Percentiles rank a stretch among this genome's conserved stretches.
phyloP scores from a whole-genome alignment of 2,113 vertebrate species.

The Antennarius striatus region DNA sequence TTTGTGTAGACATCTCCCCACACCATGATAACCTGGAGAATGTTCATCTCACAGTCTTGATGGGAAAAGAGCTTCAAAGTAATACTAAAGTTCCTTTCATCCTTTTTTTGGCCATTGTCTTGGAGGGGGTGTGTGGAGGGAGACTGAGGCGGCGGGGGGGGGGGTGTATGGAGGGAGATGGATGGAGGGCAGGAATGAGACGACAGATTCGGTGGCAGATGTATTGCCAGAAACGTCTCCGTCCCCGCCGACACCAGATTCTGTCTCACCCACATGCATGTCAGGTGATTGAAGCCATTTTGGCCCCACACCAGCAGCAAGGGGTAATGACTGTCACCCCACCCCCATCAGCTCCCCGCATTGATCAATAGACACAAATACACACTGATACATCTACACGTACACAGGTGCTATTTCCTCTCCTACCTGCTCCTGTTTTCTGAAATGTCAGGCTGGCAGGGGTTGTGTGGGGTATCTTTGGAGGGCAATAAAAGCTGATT shows the following conservation, averaged over 20 bases:
- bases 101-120: constrained; percentile 60
- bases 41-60: too few relatives aligned
- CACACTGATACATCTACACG: constrained; percentile 10
- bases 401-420: constrained; percentile 15
- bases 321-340: constrained; percentile 63
- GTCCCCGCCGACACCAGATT: constrained; percentile 60
- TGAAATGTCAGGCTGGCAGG: constrained; percentile 64
- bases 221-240: constrained; percentile 73
- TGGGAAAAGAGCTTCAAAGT: constrained; percentile 31
- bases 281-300: constrained; percentile 70
- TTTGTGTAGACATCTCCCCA: too few relatives aligned
- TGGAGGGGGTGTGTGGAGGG: constrained; percentile 30
- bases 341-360: constrained; percentile 45
- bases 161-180: constrained; percentile 53
- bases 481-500: constrained; percentile 80
- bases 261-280: constrained; percentile 10
- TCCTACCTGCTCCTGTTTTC: constrained; percentile 24
- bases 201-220: constrained; percentile 74
- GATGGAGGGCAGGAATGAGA: constrained; percentile 62
- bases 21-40: too few relatives aligned
- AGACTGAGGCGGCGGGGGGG: constrained; percentile 25
- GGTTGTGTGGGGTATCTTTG: constrained; percentile 57
- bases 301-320: constrained; percentile 57
- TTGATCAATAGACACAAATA: constrained; percentile 26
- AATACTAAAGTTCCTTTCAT: constrained; percentile 6